These are phyloP conservation scores for Hyperopisus bebe DNA, from an alignment of 2,113 vertebrate genomes.

Conservation along the genomic window DNA sequence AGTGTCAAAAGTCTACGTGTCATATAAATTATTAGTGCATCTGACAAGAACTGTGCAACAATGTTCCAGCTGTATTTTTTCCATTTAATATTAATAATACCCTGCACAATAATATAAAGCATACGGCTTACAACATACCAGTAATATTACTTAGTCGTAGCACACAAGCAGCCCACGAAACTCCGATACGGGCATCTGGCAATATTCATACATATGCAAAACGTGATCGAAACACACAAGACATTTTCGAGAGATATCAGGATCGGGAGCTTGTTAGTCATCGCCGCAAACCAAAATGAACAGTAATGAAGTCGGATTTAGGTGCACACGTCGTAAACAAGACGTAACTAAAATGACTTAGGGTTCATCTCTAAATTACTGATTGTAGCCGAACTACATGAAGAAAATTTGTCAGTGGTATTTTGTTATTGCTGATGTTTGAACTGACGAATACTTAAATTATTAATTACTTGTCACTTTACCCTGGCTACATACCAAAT, in stretches of 20 bases:
- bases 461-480: background rate
- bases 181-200: background rate
- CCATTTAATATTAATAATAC: background rate
- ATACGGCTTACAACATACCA: background rate
- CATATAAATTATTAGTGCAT: background rate
- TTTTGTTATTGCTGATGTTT: background rate
- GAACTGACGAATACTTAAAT: background rate
- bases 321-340: background rate
- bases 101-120: background rate
- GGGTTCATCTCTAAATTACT: constrained; percentile 6
- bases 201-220: background rate
- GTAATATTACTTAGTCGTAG: background rate
- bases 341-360: background rate
- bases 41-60: background rate
- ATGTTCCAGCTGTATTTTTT: background rate
- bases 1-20: too few species aligned
- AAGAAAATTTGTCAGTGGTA: background rate
- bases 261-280: background rate
- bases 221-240: background rate
- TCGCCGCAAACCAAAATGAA: background rate
- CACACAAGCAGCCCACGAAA: background rate
- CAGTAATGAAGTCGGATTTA: background rate
- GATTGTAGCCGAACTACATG: background rate
- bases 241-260: background rate
- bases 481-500: background rate